Evolutionary conservation across 2,113 vertebrate genomes (phyloP), one percentile per base, ranked within the genome.

Genomic region (Serilophus lunatus): DNA sequence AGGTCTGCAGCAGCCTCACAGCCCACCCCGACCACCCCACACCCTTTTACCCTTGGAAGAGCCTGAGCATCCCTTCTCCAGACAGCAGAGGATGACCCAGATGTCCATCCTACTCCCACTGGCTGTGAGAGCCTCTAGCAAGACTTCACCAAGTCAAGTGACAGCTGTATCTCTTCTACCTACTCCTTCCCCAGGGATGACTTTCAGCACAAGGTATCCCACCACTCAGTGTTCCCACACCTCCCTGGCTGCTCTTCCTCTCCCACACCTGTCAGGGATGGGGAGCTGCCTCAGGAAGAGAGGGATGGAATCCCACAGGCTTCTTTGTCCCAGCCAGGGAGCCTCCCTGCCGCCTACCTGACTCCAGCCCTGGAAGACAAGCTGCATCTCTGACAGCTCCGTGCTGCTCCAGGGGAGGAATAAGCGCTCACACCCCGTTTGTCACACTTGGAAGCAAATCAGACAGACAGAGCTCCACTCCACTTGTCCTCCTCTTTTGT

Each of bases 391-490:
- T 40, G 68, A 90, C 92, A 89, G 91, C 88, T 82, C 83, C 15
- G 31, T 0, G 0, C 69, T 12, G 88, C 94, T 75, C 59, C 65
- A 1, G 81, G 94, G 92, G 50, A 88, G 66, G 83, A 64, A 93
- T 44, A 82, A 60, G 69, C 60, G 22, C 72, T 90, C 92, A 80
- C 82, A 88, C 60, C 85, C 85, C 1, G 4, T 84, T 94, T 78
- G 68, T 92, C 93, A 92, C 88, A 81, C 92, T 86, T 93, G 88
- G 93, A 94, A 94, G 82, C 57, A 68, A 93, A 90, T 84, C 94
- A 96, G 88, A 92, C 29, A 53, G 86, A 79, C 94, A 85, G 47
- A 86, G 50, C 79, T 83, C 85, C 3, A 8, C 79, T 92, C 64
- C 87, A 45, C 63, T 85, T 74, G 82, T 63, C 89, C 91, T 81